These are phyloP conservation scores for Cardiocondyla obscurior DNA, from an alignment of 1,140 invertebrate species.

Conservation along the genomic window DNA sequence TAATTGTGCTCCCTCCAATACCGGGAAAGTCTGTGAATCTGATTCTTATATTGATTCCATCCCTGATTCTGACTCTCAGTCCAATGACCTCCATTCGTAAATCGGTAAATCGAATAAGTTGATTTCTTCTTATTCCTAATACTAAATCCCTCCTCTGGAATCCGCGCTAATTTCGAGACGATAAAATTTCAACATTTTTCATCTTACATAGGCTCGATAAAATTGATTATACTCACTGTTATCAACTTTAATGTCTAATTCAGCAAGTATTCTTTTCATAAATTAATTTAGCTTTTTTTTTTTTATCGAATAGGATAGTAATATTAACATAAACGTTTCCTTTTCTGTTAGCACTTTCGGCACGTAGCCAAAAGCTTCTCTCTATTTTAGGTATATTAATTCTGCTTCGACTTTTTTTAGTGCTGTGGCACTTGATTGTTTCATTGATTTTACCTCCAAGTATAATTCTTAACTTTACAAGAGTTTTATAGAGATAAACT, in stretches of 20 bases:
- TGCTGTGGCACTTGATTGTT: background rate
- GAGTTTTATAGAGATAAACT: background rate
- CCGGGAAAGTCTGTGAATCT: background rate
- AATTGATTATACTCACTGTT: constrained; percentile 8
- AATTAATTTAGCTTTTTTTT: background rate
- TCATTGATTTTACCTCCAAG: constrained; percentile 5
- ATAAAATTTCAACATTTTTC: constrained; percentile 15
- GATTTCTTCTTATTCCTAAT: background rate
- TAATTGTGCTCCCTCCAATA: constrained; percentile 23
- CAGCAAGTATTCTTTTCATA: background rate
- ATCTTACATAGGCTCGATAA: background rate
- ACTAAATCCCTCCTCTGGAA: background rate
- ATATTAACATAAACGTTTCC: background rate
- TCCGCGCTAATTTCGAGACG: background rate
- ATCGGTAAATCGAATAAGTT: constrained; percentile 22
- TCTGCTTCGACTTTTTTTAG: background rate
- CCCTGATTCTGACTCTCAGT: constrained; percentile 4
- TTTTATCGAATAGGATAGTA: background rate
- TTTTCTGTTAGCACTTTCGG: background rate
- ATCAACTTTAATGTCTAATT: constrained; percentile 8
- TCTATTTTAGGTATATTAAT: background rate
- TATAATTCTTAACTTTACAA: constrained; percentile 15
- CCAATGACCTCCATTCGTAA: background rate
- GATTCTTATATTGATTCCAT: constrained; percentile 37
- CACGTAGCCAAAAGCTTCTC: background rate